phyloP scores from a whole-genome alignment of 2,888 invertebrate genomes.

The Rhyacophila evoluta region DNA sequence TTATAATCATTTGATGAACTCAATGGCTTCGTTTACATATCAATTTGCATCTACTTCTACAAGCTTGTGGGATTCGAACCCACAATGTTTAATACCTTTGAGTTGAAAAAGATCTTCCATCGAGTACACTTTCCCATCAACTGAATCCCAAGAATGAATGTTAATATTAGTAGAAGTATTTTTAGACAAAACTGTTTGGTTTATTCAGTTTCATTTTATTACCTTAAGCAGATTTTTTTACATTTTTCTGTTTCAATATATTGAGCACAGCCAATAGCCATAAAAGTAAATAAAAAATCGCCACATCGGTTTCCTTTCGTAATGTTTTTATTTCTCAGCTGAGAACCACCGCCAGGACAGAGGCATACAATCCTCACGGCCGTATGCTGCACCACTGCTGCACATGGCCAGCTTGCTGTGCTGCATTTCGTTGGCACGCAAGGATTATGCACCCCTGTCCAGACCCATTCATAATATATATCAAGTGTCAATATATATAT shows the following conservation, averaged over 20 bases:
- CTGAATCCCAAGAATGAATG: no score
- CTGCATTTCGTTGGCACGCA: background rate
- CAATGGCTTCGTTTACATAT: no score
- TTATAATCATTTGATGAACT: no score
- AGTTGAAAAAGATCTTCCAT: no score
- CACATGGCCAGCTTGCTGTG: background rate
- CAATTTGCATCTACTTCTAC: no score
- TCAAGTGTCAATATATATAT: background rate
- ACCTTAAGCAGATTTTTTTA: conserved; percentile 43
- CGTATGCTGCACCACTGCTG: background rate
- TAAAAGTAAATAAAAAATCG: conserved; percentile 42
- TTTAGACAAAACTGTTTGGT: background rate
- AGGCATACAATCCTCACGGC: background rate
- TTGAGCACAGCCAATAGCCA: conserved; percentile 47
- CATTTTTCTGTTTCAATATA: conserved; percentile 39
- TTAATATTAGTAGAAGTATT: no score
- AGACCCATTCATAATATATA: conserved; percentile 55
- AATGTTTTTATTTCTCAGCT: conserved; percentile 41
- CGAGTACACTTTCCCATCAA: no score
- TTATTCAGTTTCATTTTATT: conserved; percentile 37
- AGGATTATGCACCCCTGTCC: background rate
- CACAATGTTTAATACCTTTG: no score
- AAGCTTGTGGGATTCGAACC: no score
- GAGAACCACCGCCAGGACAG: background rate
- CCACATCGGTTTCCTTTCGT: conserved; percentile 38